Conservation (phyloP, 2,888 invertebrate genomes). For the Aplocera efformata region DNA sequence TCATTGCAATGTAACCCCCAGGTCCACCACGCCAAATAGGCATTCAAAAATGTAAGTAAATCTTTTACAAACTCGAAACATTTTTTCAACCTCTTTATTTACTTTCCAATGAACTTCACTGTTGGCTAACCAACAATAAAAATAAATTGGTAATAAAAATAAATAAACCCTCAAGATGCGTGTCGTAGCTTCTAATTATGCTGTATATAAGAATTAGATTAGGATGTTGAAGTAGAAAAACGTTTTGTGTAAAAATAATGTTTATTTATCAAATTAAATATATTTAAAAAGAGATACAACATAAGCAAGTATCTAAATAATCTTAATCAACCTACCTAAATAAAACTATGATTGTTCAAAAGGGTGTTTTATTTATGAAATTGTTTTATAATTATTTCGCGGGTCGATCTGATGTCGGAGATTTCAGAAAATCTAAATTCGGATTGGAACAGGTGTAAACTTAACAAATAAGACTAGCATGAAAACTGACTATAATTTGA, state of each 20-base stretch:
- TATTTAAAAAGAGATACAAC: slow-evolving; percentile 35
- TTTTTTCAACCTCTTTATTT: too few species aligned
- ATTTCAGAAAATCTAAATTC: too few species aligned
- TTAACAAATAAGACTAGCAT: too few species aligned
- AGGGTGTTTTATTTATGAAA: slow-evolving; percentile 23
- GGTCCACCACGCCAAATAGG: too few species aligned
- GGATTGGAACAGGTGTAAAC: too few species aligned
- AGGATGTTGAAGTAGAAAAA: slow-evolving; percentile 22
- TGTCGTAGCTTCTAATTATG: slow-evolving; percentile 4
- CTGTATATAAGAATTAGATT: slow-evolving; percentile 24
- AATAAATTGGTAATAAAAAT: too few species aligned
- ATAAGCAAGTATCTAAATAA: slow-evolving; percentile 24
- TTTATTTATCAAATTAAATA: slow-evolving; percentile 47
- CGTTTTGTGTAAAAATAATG: slow-evolving; percentile 34
- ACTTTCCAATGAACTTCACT: too few species aligned
- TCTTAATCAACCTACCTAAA: slow-evolving; percentile 33
- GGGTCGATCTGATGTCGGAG: background rate
- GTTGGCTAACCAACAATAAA: too few species aligned
- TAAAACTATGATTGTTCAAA: slow-evolving; percentile 31
- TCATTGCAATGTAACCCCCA: too few species aligned
- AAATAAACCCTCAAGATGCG: background rate
- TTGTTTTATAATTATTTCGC: slow-evolving; percentile 11
- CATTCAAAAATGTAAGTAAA: too few species aligned
- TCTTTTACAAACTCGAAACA: too few species aligned
- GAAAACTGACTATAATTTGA: too few species aligned